Conservation (phyloP, 2,888 invertebrate species). For the Callyntrura guangdongensis region DNA sequence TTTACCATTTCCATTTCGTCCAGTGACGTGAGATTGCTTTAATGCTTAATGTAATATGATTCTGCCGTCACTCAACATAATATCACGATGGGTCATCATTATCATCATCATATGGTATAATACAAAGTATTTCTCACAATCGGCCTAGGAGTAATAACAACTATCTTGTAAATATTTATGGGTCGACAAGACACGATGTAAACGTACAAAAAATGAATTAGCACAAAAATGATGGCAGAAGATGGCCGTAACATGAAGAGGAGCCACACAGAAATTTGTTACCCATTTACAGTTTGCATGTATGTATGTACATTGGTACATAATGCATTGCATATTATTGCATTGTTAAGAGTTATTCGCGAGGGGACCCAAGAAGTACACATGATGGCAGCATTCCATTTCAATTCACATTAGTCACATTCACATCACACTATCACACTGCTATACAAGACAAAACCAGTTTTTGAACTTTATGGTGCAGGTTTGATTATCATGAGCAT, state of each 20-base stretch:
- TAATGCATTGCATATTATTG: too few species aligned
- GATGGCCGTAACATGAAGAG: neutral
- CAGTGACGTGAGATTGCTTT: too few species aligned
- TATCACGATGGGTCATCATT: neutral
- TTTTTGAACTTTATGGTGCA: neutral
- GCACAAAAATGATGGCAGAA: neutral
- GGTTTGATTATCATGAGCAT: neutral
- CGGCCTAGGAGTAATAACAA: neutral
- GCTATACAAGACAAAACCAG: slow-evolving; percentile 30
- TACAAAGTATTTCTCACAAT: neutral
- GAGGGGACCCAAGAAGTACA: too few species aligned
- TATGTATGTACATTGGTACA: too few species aligned
- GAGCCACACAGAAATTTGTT: too few species aligned
- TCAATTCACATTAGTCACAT: too few species aligned
- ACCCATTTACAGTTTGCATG: too few species aligned
- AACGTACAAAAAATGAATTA: neutral
- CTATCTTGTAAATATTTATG: slow-evolving; percentile 1
- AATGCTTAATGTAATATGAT: too few species aligned
- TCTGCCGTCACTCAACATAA: neutral
- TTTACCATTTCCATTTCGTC: too few species aligned
- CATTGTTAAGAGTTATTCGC: too few species aligned
- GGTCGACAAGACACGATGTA: neutral
- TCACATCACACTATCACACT: neutral
- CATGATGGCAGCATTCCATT: too few species aligned
- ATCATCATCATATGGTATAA: too few species aligned